Conservation (phyloP, 2,888 invertebrate genomes). For the Margaritifera margaritifera region DNA sequence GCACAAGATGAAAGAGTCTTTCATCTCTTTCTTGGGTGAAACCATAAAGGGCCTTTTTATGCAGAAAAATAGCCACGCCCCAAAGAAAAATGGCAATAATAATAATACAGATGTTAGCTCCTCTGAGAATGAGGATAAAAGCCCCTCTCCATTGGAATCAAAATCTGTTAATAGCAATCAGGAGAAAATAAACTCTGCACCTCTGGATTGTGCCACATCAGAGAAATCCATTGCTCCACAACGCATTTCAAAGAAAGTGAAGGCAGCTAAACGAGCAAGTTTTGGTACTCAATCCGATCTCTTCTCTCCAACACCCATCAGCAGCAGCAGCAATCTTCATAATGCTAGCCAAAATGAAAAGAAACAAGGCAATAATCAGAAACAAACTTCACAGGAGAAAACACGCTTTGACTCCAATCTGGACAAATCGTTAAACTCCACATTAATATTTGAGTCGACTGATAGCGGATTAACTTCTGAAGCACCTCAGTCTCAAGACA, state of each 20-base stretch:
- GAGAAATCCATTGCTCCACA: slow-evolving; percentile 54
- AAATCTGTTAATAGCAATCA: slow-evolving; percentile 20
- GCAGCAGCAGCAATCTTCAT: slow-evolving; percentile 1
- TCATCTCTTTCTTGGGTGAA: slow-evolving; percentile 35
- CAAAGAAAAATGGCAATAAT: slow-evolving; percentile 31
- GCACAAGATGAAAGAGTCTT: slow-evolving; percentile 38
- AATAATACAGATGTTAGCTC: slow-evolving; percentile 30
- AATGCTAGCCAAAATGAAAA: slow-evolving; percentile 17
- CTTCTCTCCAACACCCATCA: slow-evolving; percentile 11
- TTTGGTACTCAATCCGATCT: slow-evolving; percentile 17
- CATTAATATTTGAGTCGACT: no score
- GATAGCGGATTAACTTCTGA: no score
- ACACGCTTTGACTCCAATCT: no score
- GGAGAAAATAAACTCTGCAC: slow-evolving; percentile 15
- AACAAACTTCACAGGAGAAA: no score
- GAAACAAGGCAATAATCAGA: slow-evolving; percentile 26
- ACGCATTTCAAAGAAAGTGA: slow-evolving; percentile 43
- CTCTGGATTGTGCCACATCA: slow-evolving; percentile 34
- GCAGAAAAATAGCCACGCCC: slow-evolving; percentile 20
- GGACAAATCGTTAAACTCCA: no score
- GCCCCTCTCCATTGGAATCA: not conserved
- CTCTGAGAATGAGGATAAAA: slow-evolving; percentile 20
- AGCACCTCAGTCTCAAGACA: no score
- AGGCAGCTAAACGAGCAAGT: slow-evolving; percentile 39
- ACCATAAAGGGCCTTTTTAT: slow-evolving; percentile 44